Evolutionary conservation across 2,888 invertebrate species (phyloP).

Genomic region (Tachina fera): DNA sequence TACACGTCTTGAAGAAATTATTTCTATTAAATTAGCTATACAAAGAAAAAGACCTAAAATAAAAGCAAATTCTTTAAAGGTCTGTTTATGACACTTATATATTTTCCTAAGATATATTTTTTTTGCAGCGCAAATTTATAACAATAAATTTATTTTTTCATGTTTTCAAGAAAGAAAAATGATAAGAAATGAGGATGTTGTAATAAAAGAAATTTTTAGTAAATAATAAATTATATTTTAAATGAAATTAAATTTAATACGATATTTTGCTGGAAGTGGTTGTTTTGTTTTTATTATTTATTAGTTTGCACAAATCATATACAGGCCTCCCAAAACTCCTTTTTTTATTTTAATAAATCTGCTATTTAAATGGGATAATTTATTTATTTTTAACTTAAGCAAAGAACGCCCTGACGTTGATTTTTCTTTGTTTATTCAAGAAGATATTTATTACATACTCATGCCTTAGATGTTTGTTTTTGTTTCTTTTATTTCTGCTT

Average conservation of each 20-base stretch:
- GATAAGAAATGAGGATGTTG: neutral
- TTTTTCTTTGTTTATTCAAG: constrained; percentile 18
- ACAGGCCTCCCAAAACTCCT: constrained; percentile 1
- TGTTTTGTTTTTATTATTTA: neutral
- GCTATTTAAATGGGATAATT: constrained; percentile 37
- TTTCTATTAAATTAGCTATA: too few relatives aligned
- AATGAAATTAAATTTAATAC: constrained; percentile 11
- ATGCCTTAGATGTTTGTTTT: neutral
- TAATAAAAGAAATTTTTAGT: neutral
- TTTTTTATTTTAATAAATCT: constrained; percentile 1
- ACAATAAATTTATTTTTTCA: neutral
- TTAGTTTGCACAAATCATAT: constrained; percentile 37
- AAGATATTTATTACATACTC: constrained; percentile 29
- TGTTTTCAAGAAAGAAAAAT: neutral
- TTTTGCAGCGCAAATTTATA: neutral
- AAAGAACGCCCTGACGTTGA: constrained; percentile 41
- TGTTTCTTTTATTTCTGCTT: constrained; percentile 17
- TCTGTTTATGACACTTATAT: too few relatives aligned
- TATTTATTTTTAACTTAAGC: constrained; percentile 39
- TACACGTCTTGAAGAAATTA: too few relatives aligned
- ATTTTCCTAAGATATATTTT: too few relatives aligned
- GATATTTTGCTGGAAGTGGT: neutral
- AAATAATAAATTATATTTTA: constrained; percentile 55
- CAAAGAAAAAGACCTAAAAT: too few relatives aligned
- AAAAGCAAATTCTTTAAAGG: too few relatives aligned